Base-by-base conservation (phyloP, 2,113 vertebrate species). In the Lepus americanus region DNA sequence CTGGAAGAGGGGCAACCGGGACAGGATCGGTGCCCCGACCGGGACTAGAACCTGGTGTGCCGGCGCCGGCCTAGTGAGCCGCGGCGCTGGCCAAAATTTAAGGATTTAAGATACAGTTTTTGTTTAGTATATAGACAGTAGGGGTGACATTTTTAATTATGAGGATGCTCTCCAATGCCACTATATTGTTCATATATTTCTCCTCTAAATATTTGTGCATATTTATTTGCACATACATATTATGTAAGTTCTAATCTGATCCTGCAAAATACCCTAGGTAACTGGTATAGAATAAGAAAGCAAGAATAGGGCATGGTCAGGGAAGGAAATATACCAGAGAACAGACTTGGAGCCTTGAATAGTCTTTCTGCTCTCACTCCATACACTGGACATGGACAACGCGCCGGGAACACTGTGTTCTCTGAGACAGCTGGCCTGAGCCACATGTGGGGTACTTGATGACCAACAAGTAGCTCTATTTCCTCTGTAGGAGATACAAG, bases 91-190 rank as follows among this genome's bases (percentile, higher is more conserved):
- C n/a, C n/a, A n/a, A n/a, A n/a, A n/a, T n/a, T 36, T 87, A 89
- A 93, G 22, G 44, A 23, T 94, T 78, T 77, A 27, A 90, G 86
- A 66, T 61, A n/a, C 2, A 44, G 12, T 80, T 94, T 72, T 59
- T 83, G 49, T 88, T 79, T 49, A 36, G 8, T 33, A 5, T 80
- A 80, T 25, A 66, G 20, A 90, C 23, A 85, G 73, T 25, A 81
- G 70, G 16, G 44, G 20, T 0, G n/a, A 69, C 23, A 83, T 49
- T 77, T 59, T 81, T 93, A 78, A 69, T 66, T 66, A n/a, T 59
- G 51, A 92, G 27, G 6, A 89, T 70, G 2, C 5, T 13, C 89
- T 5, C 31, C 64, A 74, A 12, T 27, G 4, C 8, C 81, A 69
- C 39, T 70, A 14, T 3, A 59, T 59, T 14, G 69, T 7, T 77